phyloP scores from a whole-genome alignment of 1,140 invertebrate genomes.

The Megathymus violae region DNA sequence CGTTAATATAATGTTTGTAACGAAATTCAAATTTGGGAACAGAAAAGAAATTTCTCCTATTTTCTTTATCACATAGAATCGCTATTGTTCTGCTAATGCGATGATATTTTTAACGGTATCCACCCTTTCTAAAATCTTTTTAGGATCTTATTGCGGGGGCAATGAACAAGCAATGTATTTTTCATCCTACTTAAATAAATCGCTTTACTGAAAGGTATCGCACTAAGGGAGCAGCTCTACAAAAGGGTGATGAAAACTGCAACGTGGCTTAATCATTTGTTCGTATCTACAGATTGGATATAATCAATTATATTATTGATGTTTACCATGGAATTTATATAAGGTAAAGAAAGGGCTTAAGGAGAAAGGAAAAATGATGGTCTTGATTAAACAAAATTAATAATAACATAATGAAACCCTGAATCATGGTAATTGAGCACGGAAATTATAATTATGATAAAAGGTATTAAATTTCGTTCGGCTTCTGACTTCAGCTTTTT shows the following conservation, averaged over 20 bases:
- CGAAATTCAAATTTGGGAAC: slow-evolving; percentile 11
- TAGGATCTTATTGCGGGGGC: slow-evolving; percentile 52
- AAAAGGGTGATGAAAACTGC: slow-evolving; percentile 57
- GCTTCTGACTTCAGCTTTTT: too few species aligned
- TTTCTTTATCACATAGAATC: slow-evolving; percentile 50
- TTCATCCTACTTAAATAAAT: slow-evolving; percentile 68
- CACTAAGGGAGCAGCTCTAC: slow-evolving; percentile 54
- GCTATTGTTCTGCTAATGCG: slow-evolving; percentile 58
- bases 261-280: slow-evolving; percentile 65
- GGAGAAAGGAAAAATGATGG: too few species aligned
- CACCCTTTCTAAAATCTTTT: slow-evolving; percentile 52
- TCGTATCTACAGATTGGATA: slow-evolving; percentile 46
- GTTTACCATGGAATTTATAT: neutral
- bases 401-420: too few species aligned
- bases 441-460: too few species aligned
- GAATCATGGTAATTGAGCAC: too few species aligned
- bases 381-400: too few species aligned
- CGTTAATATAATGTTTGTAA: neutral
- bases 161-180: slow-evolving; percentile 60
- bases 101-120: slow-evolving; percentile 59
- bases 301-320: slow-evolving; percentile 40
- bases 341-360: neutral
- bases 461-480: too few species aligned
- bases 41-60: slow-evolving; percentile 33
- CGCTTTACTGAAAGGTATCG: slow-evolving; percentile 60